Base-by-base conservation (phyloP, 1,140 invertebrate genomes). In the Camponotus pennsylvanicus region DNA sequence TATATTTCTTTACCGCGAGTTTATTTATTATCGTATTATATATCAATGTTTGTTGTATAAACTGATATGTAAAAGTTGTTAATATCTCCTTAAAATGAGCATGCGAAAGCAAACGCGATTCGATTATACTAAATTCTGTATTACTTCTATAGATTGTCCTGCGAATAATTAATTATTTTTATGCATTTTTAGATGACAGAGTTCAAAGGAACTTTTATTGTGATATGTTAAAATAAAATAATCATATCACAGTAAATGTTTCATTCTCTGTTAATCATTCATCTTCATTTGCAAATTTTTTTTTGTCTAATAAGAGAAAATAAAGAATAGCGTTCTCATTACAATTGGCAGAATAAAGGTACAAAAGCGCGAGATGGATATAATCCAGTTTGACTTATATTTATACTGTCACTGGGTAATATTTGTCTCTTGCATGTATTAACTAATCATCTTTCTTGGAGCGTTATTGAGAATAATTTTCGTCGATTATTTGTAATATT, bases 211-310 rank as follows among this genome's bases (percentile, higher is more conserved):
- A 96, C 95, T 96, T 86, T 92, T 93, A 93, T 91, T 92, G 95
- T 96, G 96, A 95, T 95, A 83, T 95, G 94, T 94, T 64, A 77
- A 78, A 77, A 84, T 85, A 59, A 71, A 9, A 86, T 59, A 88
- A 82, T 92, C 93, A 95, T 96, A 96, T 96, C 96, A 96, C 96
- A 96, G 95, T 94, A 92, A 91, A 37, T 96, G 95, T 96, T 96
- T 94, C 95, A 86, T 93, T 94, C 92, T 94, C 90, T 91, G 75
- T 85, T 27, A 37, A 80, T 52, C 9, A 87, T 32, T 76, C 40
- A 1, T 91, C 91, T 85, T 91, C 57, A 8, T 32, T 86, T 13
- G 45, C 7, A 13, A 15, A 32, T 37, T 7, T 76, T 13, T 13
- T 42, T 69, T 27, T 70, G 32, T 79, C 27, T 67, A 52, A 13